Evolutionary conservation across 1,140 invertebrate species (phyloP).

Genomic region (Elymnias hypermnestra): DNA sequence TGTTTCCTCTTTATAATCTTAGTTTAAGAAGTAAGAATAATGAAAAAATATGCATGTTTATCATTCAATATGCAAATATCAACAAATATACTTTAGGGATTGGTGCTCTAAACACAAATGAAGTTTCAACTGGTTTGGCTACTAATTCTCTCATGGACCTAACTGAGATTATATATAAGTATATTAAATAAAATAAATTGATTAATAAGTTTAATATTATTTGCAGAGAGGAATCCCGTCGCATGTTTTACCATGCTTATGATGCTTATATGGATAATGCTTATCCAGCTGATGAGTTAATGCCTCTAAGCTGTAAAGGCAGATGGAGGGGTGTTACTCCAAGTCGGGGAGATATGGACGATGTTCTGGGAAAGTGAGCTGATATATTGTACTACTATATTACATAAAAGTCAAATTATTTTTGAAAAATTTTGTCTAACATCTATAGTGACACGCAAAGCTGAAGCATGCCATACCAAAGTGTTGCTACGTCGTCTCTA

Average conservation of each 20-base stretch:
- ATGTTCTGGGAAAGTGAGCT: constrained; percentile 95
- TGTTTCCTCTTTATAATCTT: no score
- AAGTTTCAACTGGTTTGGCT: no score
- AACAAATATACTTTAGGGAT: no score
- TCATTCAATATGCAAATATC: no score
- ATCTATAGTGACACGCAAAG: not conserved
- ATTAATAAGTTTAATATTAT: not conserved
- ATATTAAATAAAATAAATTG: no score
- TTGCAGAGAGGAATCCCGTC: constrained; percentile 88
- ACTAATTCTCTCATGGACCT: no score
- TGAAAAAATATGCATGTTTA: no score
- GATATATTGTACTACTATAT: not conserved
- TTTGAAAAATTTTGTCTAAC: not conserved
- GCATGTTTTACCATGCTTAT: constrained; percentile 99
- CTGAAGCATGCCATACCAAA: no score
- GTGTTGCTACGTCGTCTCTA: no score
- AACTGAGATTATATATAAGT: no score
- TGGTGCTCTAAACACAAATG: no score
- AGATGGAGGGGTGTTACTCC: constrained; percentile 90
- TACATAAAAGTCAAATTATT: not conserved
- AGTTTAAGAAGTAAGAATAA: no score
- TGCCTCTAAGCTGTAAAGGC: constrained; percentile 97
- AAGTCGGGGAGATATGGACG: constrained; percentile 96
- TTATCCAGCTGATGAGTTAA: constrained; percentile 98
- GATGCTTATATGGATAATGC: constrained; percentile 97